Evolutionary conservation across 2,113 vertebrate species (phyloP), one percentile per base, ranked within the genome.

Genomic region (Nestor notabilis): DNA sequence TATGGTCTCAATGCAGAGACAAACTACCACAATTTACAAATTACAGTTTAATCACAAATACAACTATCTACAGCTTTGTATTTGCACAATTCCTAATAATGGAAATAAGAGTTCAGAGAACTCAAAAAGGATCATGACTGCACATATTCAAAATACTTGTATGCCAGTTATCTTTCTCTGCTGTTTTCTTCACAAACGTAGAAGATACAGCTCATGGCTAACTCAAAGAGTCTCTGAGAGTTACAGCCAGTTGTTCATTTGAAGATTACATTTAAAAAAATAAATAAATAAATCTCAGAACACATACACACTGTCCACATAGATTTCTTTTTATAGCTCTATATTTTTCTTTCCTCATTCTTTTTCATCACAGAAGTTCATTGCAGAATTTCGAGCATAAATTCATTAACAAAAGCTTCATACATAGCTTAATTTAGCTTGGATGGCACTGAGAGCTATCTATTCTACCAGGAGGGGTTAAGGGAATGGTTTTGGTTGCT

Each of bases 251-350:
- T 11, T n/a, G 3, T 20, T 46, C 2, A 75, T 31, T 8, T 29
- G 11, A 60, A 58, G 37, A 56, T 33, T 28, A 66, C n/a, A 49
- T 27, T 10, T 3, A 23, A 71, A 17, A 29, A 29, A 31, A 74
- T 44, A n/a, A 12, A 7, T 31, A 24, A 23, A 25, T 17, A 11
- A 9, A 18, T 5, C 21, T 52, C 20, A 37, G 19, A 76, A 50
- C 14, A 37, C 2, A 35, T 18, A 49, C 2, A 27, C 1, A 11
- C 12, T 29, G 3, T 37, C 61, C 7, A 46, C 35, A 25, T 3
- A 4, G 8, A 53, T 25, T 49, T 58, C 14, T 65, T 64, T 50
- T 58, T 35, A 24, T 58, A 58, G 33, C 56, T 25, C 5, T 35
- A 5, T n/a, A 4, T 33, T 7, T 37, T 71, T 15, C 3, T 76